A percentile compares a stretch with the other conserved stretches of the same genome.
phyloP scores from a whole-genome alignment of 2,888 invertebrate species.

The Vanessa cardui region DNA sequence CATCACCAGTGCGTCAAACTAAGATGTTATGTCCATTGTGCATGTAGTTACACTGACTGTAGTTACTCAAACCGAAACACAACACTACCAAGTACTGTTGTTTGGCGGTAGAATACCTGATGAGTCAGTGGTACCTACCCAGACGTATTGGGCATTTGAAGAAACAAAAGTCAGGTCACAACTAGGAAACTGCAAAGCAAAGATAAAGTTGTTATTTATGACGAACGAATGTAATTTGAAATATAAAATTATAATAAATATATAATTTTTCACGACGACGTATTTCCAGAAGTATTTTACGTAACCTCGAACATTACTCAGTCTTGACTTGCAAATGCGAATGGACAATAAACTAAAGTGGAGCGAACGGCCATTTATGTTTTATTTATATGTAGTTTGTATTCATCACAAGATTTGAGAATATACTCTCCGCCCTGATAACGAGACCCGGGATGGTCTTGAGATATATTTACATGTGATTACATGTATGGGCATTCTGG shows the following conservation, averaged over 20 bases:
- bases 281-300: slow-evolving; percentile 4
- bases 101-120: no score
- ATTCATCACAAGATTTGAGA: neutral
- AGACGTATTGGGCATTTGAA: no score
- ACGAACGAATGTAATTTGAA: neutral
- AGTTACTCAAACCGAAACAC: no score
- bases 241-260: slow-evolving; percentile 12
- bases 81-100: no score
- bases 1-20: no score
- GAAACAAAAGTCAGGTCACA: no score
- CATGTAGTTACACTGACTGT: no score
- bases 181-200: neutral
- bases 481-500: no score
- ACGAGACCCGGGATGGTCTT: neutral
- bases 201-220: neutral
- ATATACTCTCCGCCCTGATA: neutral
- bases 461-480: no score
- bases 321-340: slow-evolving; percentile 30
- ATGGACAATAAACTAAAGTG: slow-evolving; percentile 32
- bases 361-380: slow-evolving; percentile 10
- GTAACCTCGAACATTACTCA: neutral
- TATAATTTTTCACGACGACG: neutral
- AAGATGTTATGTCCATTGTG: no score
- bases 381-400: slow-evolving; percentile 5
- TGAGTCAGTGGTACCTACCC: no score